These are phyloP conservation scores for Thera britannica DNA, from an alignment of 2,888 invertebrate species.

Conservation along the genomic window DNA sequence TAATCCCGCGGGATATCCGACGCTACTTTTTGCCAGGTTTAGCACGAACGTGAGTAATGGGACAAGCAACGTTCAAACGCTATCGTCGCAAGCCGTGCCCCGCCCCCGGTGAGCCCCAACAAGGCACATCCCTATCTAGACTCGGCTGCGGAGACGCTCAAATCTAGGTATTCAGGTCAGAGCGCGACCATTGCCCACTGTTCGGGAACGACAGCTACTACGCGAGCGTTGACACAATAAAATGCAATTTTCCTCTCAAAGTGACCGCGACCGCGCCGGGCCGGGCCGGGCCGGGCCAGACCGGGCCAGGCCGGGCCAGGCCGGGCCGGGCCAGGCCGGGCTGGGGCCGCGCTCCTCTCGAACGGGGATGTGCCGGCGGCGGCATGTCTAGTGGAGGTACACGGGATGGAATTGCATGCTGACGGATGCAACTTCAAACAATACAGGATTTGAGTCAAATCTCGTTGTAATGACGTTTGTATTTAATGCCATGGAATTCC, in stretches of 20 bases:
- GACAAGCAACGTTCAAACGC: constrained; percentile 3
- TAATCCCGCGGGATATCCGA: constrained; percentile 4
- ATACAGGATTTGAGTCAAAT: too few relatives aligned
- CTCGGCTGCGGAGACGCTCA: constrained; percentile 6
- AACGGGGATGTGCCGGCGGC: constrained; percentile 8
- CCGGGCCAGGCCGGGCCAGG: neutral
- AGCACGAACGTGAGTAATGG: neutral
- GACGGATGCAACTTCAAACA: neutral
- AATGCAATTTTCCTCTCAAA: constrained; percentile 56
- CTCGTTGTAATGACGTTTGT: too few relatives aligned
- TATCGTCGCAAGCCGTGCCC: neutral
- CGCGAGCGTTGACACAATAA: constrained; percentile 49
- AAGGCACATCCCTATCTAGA: constrained; percentile 10
- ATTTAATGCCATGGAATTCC: too few relatives aligned
- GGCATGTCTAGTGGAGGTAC: neutral
- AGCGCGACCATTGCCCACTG: constrained; percentile 2
- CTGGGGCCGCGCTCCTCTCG: neutral
- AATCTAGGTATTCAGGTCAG: constrained; percentile 29
- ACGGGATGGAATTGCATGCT: neutral
- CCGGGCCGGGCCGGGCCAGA: neutral
- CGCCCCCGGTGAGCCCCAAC: constrained; percentile 1
- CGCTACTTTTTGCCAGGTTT: neutral
- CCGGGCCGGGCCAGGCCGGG: neutral
- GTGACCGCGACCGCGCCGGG: constrained; percentile 17
- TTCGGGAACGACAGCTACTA: neutral